Percentiles rank a stretch among this genome's conserved stretches.
Evolutionary conservation across 2,113 vertebrate genomes (phyloP).

Genomic region (Rhabdomys dilectus): DNA sequence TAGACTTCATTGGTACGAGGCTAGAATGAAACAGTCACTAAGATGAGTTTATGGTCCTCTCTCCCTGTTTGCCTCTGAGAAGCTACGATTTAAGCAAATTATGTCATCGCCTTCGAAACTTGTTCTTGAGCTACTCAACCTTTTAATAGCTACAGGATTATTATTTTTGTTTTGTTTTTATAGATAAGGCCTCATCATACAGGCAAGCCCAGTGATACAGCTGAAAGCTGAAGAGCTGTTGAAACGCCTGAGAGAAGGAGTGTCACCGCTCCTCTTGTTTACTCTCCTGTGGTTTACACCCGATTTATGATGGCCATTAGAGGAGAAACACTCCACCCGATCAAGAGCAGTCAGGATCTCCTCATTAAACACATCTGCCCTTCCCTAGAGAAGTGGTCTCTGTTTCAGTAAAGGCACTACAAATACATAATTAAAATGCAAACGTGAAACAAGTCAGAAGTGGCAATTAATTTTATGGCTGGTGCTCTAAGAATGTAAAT

Average conservation of each 20-base stretch:
- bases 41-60: neutral
- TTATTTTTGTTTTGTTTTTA: constrained; percentile 34
- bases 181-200: neutral
- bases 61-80: neutral
- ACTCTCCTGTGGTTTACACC: constrained; percentile 47
- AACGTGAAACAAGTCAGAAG: neutral
- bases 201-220: neutral
- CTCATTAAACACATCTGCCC: neutral
- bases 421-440: constrained; percentile 45
- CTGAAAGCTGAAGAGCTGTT: constrained; percentile 42
- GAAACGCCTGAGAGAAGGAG: constrained; percentile 60
- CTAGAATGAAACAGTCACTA: neutral
- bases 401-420: constrained; percentile 38
- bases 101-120: constrained; percentile 58
- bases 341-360: constrained; percentile 22
- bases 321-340: neutral
- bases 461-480: constrained; percentile 1
- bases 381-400: neutral
- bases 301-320: constrained; percentile 38
- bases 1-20: neutral
- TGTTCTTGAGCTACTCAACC: neutral
- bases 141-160: constrained; percentile 28
- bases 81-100: neutral
- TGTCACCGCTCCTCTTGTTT: constrained; percentile 24
- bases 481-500: neutral